Percentiles rank a stretch among this genome's conserved stretches.
These are phyloP conservation scores for Misgurnus mizolepis DNA, from an alignment of 2,113 vertebrate species.

Conservation along the genomic window DNA sequence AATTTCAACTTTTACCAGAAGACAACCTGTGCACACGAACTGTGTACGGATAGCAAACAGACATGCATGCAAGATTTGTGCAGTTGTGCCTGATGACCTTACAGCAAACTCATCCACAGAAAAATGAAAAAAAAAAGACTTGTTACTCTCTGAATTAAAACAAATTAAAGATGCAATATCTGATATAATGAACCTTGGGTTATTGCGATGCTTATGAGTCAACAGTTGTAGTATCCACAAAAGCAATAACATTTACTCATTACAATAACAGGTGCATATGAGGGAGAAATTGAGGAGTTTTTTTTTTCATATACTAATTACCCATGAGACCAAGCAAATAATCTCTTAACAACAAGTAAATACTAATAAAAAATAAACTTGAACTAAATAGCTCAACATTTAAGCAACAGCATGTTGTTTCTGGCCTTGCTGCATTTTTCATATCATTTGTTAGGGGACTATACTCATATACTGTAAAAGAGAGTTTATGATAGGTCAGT, in stretches of 20 bases:
- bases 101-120: slow-evolving; percentile 24
- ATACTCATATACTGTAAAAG: neutral
- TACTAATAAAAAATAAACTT: no score
- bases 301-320: neutral
- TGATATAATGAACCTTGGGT: slow-evolving; percentile 1
- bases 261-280: neutral
- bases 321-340: neutral
- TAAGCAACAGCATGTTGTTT: neutral
- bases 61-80: slow-evolving; percentile 36
- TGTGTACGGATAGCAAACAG: slow-evolving; percentile 20
- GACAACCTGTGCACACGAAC: neutral
- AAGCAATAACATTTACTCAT: neutral
- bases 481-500: slow-evolving; percentile 4
- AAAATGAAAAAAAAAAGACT: neutral
- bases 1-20: neutral
- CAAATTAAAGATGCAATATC: neutral
- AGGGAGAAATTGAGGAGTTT: neutral
- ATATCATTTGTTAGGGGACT: neutral
- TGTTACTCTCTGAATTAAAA: neutral
- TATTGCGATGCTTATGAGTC: neutral
- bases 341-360: neutral
- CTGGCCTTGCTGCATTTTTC: neutral
- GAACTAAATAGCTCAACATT: neutral
- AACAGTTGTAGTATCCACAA: neutral
- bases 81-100: slow-evolving; percentile 26